Evolutionary conservation across 1,140 invertebrate genomes (phyloP), one percentile per base, ranked within the genome.

Genomic region (Eufriesea mexicana): DNA sequence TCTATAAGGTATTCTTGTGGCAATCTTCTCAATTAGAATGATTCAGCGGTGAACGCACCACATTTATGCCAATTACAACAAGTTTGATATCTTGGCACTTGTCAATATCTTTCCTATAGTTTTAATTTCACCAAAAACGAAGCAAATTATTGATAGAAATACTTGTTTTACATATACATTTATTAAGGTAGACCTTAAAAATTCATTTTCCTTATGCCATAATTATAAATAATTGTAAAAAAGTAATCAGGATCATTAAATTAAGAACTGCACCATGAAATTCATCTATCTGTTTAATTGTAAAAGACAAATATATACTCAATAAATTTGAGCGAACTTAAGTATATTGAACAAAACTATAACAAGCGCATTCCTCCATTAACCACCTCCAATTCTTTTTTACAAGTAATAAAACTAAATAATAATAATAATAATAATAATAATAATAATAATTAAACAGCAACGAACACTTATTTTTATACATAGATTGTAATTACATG

Each of bases 111-210:
- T 25, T n/a, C 4, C 16, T 78, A 57, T 25, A 16, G 0, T 20
- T 73, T 80, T 28, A 74, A 73, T 73, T 80, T 80, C 78, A 80
- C 67, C 78, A 80, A 74, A 49, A 80, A 80, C 78, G 68, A 80
- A 80, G 28, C 51, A 62, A 73, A 62, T 72, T 72, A 51, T 25
- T 28, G 10, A 18, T 8, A 59, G 16, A 59, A 47, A 16, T 14
- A 16, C 42, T 25, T n/a, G 20, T 9, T 25, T 68, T 62, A 35
- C 14, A 18, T 4, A 5, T 72, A 49, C 10, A 62, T 20, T 77
- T 77, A n/a, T 76, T 25, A 51, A 42, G 25, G 23, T 64, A 64
- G 42, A 64, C 12, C 64, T 62, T 23, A 20, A 51, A 23, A 12
- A 20, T 28, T n/a, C 20, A 25, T 20, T 18, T 28, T 18, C 28